Base-by-base conservation (phyloP, 2,113 vertebrate species). In the Gymnarchus niloticus region DNA sequence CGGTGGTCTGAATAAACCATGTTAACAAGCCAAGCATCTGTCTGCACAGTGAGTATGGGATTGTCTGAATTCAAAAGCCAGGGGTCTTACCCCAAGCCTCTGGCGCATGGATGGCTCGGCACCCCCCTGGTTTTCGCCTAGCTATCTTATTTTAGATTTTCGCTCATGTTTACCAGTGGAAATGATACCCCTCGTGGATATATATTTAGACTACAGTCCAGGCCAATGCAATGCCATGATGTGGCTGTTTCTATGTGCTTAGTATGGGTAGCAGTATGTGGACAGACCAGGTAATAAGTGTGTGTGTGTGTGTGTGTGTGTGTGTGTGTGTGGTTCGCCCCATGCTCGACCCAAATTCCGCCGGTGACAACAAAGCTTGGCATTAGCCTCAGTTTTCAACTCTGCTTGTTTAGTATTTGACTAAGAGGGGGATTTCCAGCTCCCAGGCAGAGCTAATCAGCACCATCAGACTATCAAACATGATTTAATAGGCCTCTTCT, bases 131-230 rank as follows among this genome's bases (percentile, higher is more conserved):
- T 23, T n/a, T 44, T 77, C 48, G 49, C 28, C 8, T 25, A 14
- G 61, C 19, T 54, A 9, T 56, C 84, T 85, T 52, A 77, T 52
- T 76, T 85, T 54, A 77, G 84, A 85, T 56, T 51, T 65, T 19
- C 3, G 48, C 84, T 54, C 65, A 54, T 85, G 49, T 65, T 76
- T 85, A 56, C 59, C 83, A 23, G 28, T 41, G 51, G 21, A 21
- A 69, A 77, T 76, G 56, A 59, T 54, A 82, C 14, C 51, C 49
- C 65, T 19, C 48, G 2, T 54, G 48, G 80, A 82, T 54, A 54
- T 65, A 65, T 82, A 54, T 54, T 8, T 49, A 82, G 28, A 56
- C 14, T 28, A 2, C 25, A 82, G n/a, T 54, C 23, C 33, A 41
- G 33, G 9, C 19, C 28, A 9, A n/a, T 23, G 7, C 25, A 28